Percentiles rank a stretch among this genome's conserved stretches.
Evolutionary conservation across 2,888 invertebrate species (phyloP).

Genomic region (Blera fallax): DNA sequence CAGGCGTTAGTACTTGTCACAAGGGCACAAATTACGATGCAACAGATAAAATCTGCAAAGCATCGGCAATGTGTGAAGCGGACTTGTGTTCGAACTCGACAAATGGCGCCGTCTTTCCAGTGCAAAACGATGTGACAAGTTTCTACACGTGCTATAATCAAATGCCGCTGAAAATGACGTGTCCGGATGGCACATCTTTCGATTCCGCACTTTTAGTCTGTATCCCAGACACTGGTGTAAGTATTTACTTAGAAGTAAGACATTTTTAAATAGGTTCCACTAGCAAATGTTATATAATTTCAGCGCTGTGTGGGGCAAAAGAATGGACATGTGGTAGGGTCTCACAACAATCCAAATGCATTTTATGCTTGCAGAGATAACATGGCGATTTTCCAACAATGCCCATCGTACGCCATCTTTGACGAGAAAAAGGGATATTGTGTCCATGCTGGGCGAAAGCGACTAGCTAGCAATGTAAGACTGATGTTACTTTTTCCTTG

Average conservation of each 20-base stretch:
- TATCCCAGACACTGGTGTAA: conserved; percentile 70
- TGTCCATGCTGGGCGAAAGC: conserved; percentile 32
- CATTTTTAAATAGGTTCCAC: conserved; percentile 55
- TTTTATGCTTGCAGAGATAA: conserved; percentile 74
- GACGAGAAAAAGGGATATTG: conserved; percentile 50
- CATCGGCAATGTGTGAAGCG: conserved; percentile 70
- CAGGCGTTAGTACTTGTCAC: conserved; percentile 75
- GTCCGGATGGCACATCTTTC: conserved; percentile 67
- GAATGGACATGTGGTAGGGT: conserved; percentile 24
- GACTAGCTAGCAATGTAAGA: conserved; percentile 45
- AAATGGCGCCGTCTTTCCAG: conserved; percentile 73
- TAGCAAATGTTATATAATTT: not conserved
- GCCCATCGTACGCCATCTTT: conserved; percentile 55
- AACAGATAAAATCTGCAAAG: conserved; percentile 69
- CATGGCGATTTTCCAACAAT: conserved; percentile 52
- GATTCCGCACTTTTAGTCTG: conserved; percentile 51
- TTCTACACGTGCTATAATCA: conserved; percentile 75
- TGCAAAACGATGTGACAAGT: conserved; percentile 58
- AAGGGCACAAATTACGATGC: conserved; percentile 74
- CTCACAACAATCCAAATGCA: conserved; percentile 66
- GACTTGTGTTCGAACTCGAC: conserved; percentile 73
- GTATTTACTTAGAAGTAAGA: conserved; percentile 57
- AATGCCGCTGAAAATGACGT: conserved; percentile 59
- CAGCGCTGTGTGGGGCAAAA: conserved; percentile 45
- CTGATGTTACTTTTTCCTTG: not conserved